Percentiles rank a stretch among this genome's conserved stretches.
Evolutionary conservation across 2,888 invertebrate genomes (phyloP).

Genomic region (Aradus depressus): DNA sequence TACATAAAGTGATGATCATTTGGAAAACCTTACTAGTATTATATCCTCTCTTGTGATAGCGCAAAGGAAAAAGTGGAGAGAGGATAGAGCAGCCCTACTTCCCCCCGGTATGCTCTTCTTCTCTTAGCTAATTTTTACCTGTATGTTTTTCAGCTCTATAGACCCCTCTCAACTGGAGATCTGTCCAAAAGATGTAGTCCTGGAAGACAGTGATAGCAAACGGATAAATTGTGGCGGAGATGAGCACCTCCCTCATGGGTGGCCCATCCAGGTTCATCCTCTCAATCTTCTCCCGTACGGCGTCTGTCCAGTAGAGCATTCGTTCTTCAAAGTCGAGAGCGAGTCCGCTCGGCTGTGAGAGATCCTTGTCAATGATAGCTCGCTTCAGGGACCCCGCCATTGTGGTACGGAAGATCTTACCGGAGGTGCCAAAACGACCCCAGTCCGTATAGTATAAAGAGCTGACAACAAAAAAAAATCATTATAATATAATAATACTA

Average conservation of each 20-base stretch:
- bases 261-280: slow-evolving; percentile 73
- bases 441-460: slow-evolving; percentile 92
- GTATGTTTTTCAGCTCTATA: slow-evolving; percentile 96
- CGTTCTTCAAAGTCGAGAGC: slow-evolving; percentile 91
- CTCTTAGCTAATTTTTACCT: slow-evolving; percentile 37
- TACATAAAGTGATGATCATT: no score
- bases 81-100: no score
- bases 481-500: not conserved
- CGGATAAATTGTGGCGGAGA: slow-evolving; percentile 87
- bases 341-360: slow-evolving; percentile 90
- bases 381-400: slow-evolving; percentile 90
- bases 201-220: slow-evolving; percentile 86
- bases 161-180: slow-evolving; percentile 82
- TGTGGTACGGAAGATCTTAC: slow-evolving; percentile 87
- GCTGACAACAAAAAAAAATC: slow-evolving; percentile 31
- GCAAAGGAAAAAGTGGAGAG: no score
- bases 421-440: slow-evolving; percentile 85
- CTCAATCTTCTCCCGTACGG: slow-evolving; percentile 90
- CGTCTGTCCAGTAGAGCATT: slow-evolving; percentile 95
- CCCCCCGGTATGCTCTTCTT: no score
- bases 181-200: slow-evolving; percentile 93
- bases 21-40: no score
- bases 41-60: no score
- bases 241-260: slow-evolving; percentile 62
- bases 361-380: slow-evolving; percentile 76